These are phyloP conservation scores for Junco hyemalis DNA, from an alignment of 2,113 vertebrate species.

Conservation along the genomic window DNA sequence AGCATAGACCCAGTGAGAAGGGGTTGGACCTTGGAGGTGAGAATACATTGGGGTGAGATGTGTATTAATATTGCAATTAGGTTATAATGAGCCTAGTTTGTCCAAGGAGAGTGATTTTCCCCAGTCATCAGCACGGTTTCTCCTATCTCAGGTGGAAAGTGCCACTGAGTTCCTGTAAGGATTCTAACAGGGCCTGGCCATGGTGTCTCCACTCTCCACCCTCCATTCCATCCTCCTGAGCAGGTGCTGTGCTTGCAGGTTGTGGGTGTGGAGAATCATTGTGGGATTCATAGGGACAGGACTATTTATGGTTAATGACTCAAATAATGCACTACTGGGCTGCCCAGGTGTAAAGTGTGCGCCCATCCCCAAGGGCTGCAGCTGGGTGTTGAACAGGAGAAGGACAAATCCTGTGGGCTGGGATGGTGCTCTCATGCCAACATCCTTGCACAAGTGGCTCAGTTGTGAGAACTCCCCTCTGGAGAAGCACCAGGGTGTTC, in stretches of 20 bases:
- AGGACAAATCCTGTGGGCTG: background rate
- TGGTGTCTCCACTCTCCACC: background rate
- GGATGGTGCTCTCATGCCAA: background rate
- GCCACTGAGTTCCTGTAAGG: rapidly evolving
- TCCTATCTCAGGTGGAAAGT: background rate
- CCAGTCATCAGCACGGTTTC: background rate
- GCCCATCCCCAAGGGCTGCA: background rate
- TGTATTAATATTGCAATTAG: background rate
- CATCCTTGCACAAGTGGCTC: background rate
- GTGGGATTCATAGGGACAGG: background rate
- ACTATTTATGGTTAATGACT: background rate
- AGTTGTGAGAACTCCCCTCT: background rate
- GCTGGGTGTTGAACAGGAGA: background rate
- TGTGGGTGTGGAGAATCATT: background rate
- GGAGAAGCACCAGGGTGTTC: background rate
- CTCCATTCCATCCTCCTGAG: rapidly evolving
- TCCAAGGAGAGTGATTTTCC: background rate
- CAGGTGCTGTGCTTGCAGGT: background rate
- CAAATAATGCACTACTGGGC: rapidly evolving
- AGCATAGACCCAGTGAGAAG: rapidly evolving
- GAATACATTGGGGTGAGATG: background rate
- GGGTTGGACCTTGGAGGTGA: background rate
- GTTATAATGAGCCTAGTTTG: background rate
- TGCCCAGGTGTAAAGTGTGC: rapidly evolving
- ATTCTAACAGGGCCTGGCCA: no score